phyloP scores from a whole-genome alignment of 2,113 vertebrate genomes.

The human region GRCh38 chr6:6933001-6933500 shows the following conservation, averaged over 20 bases:
- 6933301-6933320: background rate
- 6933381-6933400: background rate
- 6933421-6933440: no score
- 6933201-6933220: background rate
- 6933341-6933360: background rate
- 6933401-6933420: background rate
- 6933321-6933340: background rate
- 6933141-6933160: rapidly evolving
- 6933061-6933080: background rate
- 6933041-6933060: background rate
- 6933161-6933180: background rate
- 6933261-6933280: background rate
- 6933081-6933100: background rate
- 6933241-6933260: background rate
- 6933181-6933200: background rate
- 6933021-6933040: background rate
- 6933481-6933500: no score
- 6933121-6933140: background rate
- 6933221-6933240: background rate
- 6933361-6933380: background rate
- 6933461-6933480: no score
- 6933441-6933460: no score
- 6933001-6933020: background rate
- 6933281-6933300: background rate
- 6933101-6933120: rapidly evolving